These are phyloP conservation scores for Allolobophora icterica DNA, from an alignment of 2,888 invertebrate species.

Conservation along the genomic window DNA sequence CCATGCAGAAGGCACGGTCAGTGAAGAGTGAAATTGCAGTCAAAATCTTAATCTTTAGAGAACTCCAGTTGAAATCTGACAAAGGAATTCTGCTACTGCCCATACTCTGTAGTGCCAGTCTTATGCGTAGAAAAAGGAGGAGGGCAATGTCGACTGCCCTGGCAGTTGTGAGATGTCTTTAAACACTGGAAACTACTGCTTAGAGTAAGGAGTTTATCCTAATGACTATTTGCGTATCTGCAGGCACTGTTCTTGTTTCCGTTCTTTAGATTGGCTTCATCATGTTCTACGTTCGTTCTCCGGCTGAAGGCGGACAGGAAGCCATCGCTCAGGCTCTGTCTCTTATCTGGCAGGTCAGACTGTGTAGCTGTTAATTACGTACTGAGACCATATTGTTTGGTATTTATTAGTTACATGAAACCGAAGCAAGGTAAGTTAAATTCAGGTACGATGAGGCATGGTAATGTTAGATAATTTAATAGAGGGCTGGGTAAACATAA, in stretches of 20 bases:
- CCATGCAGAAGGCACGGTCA: background rate
- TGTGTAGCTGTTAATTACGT: too few species aligned
- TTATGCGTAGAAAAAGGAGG: too few species aligned
- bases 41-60: background rate
- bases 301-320: slow-evolving; percentile 92
- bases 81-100: background rate
- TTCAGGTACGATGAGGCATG: background rate
- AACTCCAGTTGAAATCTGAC: background rate
- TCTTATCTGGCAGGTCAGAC: slow-evolving; percentile 86
- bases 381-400: too few species aligned
- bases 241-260: slow-evolving; percentile 2
- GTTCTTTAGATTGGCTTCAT: slow-evolving; percentile 81
- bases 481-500: background rate
- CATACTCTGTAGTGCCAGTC: too few species aligned
- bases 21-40: background rate
- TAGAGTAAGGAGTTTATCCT: too few species aligned
- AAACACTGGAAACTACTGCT: too few species aligned
- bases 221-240: background rate
- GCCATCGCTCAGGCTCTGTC: slow-evolving; percentile 92
- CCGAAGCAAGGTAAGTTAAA: background rate
- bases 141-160: too few species aligned
- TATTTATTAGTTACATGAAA: too few species aligned
- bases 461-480: background rate
- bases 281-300: slow-evolving; percentile 97
- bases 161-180: too few species aligned